Base-by-base conservation (phyloP, 2,113 vertebrate species). In the Cryptomyrus ogoouensis region DNA sequence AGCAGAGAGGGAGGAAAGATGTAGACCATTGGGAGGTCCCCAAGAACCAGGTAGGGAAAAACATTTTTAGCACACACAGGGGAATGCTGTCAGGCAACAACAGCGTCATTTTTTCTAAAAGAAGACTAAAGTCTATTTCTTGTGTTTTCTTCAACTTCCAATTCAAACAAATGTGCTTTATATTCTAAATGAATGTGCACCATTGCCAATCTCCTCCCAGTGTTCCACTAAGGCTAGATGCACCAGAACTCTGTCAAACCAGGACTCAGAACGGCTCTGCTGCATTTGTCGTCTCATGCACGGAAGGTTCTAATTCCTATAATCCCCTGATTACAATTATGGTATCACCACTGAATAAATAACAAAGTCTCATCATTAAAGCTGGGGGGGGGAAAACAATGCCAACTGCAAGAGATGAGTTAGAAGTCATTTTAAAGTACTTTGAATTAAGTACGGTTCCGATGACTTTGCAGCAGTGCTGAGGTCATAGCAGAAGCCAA, bases 1-100 rank as follows among this genome's bases (percentile, higher is more conserved):
- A 92, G 90, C 88, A 86, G 90, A 89, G 47, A 66, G 62, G 24
- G 2, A 66, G n/a, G 62, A 12, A 66, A 31, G 8, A 27, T 27
- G 3, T 27, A n/a, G 62, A 66, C 10, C 62, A 27, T 66, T 27
- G 9, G n/a, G 9, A 10, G n/a, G 9, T 66, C 62, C 62, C n/a
- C 9, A 10, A 66, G 1, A 10, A 27, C 24, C 24, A 9, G n/a
- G 9, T 3, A 66, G 58, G n/a, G 58, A 27, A 12, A 3, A 62
- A n/a, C 58, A 12, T 27, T 66, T 27, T 27, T 66, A 74, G 31
- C 12, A 74, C 1, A 74, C 27, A 39, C 70, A 77, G 70, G 62
- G 62, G 15, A 77, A 77, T 1, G 24, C 10, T 31, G 66, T 31
- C 66, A 27, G 3, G 24, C 27, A 31, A 70, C n/a, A 70, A 13